These are phyloP conservation scores for Pleuronectes platessa DNA, from an alignment of 2,113 vertebrate genomes.

Conservation along the genomic window DNA sequence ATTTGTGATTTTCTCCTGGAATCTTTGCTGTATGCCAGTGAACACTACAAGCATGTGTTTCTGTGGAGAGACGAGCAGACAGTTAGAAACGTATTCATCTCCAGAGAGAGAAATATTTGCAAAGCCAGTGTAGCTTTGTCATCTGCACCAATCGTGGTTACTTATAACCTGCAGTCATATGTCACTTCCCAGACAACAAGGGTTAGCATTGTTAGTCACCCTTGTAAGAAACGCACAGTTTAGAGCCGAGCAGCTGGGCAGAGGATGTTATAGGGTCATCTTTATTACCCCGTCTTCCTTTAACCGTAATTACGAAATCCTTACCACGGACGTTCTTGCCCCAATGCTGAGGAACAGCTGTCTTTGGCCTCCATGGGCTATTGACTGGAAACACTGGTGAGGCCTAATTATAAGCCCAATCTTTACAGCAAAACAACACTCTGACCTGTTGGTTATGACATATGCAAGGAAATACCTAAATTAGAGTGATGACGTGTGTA, in stretches of 20 bases:
- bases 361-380: slow-evolving; percentile 45
- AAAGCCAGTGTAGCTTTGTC: background rate
- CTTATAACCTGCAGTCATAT: slow-evolving; percentile 23
- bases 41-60: slow-evolving; percentile 1
- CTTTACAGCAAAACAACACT: slow-evolving; percentile 11
- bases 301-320: slow-evolving; percentile 73
- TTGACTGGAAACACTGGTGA: slow-evolving; percentile 16
- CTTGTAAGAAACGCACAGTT: slow-evolving; percentile 50
- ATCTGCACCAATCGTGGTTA: slow-evolving; percentile 4
- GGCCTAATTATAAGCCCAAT: slow-evolving; percentile 55
- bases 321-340: slow-evolving; percentile 46
- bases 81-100: slow-evolving; percentile 3
- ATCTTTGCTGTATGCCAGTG: slow-evolving; percentile 24
- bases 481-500: background rate
- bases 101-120: slow-evolving; percentile 10
- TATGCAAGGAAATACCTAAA: background rate
- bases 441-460: slow-evolving; percentile 3
- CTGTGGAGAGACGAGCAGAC: background rate
- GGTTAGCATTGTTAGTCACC: slow-evolving; percentile 24
- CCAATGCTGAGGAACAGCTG: slow-evolving; percentile 73
- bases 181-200: slow-evolving; percentile 36
- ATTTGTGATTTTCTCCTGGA: slow-evolving; percentile 53
- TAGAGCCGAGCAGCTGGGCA: slow-evolving; percentile 63
- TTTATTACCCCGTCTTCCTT: slow-evolving; percentile 58
- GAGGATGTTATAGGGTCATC: slow-evolving; percentile 37